Conservation (phyloP, 1,140 invertebrate species). For the Pachypeltis micranthus region DNA sequence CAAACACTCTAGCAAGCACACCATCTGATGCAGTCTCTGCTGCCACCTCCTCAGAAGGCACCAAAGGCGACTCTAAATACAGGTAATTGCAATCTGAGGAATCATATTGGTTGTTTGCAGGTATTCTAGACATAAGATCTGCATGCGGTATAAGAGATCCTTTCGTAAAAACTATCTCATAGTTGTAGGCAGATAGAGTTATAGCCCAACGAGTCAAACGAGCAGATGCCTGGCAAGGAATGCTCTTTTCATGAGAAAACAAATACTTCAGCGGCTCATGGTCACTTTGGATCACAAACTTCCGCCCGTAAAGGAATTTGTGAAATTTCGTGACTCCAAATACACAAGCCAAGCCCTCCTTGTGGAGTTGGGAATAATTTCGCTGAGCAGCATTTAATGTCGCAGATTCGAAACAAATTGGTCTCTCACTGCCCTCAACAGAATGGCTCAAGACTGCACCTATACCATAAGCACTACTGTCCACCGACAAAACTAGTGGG, state of each 20-base stretch:
- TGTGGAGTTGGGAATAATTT: slow-evolving; percentile 40
- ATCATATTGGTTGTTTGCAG: neutral
- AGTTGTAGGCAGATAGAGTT: slow-evolving; percentile 22
- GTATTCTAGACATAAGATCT: slow-evolving; percentile 12
- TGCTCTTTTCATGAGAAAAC: slow-evolving; percentile 27
- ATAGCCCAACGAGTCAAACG: slow-evolving; percentile 20
- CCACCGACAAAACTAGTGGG: too few relatives aligned
- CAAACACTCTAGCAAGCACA: neutral
- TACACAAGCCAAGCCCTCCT: slow-evolving; percentile 37
- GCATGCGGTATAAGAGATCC: slow-evolving; percentile 17
- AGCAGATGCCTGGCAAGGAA: slow-evolving; percentile 31
- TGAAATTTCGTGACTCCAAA: slow-evolving; percentile 34
- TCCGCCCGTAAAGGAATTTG: too few relatives aligned
- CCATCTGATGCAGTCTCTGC: neutral
- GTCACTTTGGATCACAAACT: slow-evolving; percentile 35
- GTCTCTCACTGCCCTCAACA: slow-evolving; percentile 31
- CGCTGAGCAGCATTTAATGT: slow-evolving; percentile 33
- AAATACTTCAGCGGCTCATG: slow-evolving; percentile 28
- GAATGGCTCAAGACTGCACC: too few relatives aligned
- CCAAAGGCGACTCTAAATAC: neutral
- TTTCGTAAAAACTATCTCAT: slow-evolving; percentile 16
- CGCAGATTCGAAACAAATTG: slow-evolving; percentile 34
- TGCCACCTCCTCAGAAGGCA: neutral
- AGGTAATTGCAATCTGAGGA: neutral
- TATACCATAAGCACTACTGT: too few relatives aligned